Percentiles rank a stretch among this genome's conserved stretches.
These are phyloP conservation scores for Patagioenas fasciata DNA, from an alignment of 2,113 vertebrate genomes.

Conservation along the genomic window DNA sequence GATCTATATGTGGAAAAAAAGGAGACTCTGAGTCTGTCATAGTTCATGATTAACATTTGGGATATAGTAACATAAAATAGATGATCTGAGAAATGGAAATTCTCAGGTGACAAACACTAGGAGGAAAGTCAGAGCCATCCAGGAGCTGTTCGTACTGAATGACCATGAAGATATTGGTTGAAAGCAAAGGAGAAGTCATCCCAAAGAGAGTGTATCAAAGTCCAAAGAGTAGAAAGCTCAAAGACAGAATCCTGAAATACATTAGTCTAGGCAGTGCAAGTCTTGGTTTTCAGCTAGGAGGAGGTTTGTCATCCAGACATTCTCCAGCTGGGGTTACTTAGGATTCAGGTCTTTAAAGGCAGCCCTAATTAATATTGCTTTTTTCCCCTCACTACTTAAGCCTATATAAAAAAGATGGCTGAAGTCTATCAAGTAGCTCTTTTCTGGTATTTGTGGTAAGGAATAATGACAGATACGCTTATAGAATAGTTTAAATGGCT, in stretches of 20 bases:
- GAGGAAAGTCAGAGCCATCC: background rate
- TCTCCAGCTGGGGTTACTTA: background rate
- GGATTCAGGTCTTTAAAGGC: background rate
- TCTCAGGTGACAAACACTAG: background rate
- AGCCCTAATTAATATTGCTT: background rate
- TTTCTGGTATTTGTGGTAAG: background rate
- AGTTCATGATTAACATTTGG: background rate
- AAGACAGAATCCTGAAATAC: background rate
- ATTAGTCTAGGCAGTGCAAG: background rate
- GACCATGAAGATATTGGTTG: background rate
- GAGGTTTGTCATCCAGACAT: background rate
- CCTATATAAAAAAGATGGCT: background rate
- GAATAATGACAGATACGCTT: background rate
- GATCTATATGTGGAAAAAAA: background rate
- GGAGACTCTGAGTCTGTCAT: background rate
- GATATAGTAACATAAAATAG: background rate
- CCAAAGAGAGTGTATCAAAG: background rate
- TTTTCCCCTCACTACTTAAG: rapidly evolving
- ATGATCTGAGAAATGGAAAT: background rate
- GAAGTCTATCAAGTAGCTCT: background rate
- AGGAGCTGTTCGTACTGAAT: background rate
- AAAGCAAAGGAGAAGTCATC: background rate
- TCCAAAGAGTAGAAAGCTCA: background rate
- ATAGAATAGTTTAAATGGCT: background rate
- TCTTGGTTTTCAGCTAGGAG: background rate